phyloP scores from a whole-genome alignment of 2,888 invertebrate species.

The Sycophila texana region DNA sequence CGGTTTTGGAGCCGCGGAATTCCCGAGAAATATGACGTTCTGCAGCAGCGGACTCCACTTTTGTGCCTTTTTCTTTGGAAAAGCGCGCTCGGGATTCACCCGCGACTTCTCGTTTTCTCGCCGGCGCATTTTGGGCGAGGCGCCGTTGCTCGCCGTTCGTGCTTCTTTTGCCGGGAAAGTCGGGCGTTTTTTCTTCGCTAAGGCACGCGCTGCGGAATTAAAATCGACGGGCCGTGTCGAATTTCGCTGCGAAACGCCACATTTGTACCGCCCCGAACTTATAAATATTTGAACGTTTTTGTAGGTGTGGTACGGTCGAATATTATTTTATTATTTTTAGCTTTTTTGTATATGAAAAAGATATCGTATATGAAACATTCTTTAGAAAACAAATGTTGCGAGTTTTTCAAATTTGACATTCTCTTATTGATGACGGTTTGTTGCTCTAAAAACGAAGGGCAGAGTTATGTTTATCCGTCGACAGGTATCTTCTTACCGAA shows the following conservation, averaged over 20 bases:
- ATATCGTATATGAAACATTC: no score
- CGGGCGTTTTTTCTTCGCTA: no score
- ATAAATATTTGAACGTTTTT: neutral
- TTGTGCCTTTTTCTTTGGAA: neutral
- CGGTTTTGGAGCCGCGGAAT: neutral
- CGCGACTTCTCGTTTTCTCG: no score
- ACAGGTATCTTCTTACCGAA: no score
- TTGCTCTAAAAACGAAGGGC: no score
- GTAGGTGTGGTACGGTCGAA: neutral
- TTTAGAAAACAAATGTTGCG: no score
- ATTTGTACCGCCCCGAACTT: neutral
- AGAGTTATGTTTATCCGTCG: no score
- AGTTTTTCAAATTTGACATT: neutral
- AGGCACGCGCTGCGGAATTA: neutral
- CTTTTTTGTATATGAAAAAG: no score
- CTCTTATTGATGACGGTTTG: neutral
- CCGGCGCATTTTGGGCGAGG: no score
- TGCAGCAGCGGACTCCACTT: neutral
- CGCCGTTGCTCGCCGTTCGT: no score
- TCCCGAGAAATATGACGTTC: constrained; percentile 1
- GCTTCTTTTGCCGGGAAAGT: no score
- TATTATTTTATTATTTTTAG: neutral
- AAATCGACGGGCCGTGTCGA: neutral
- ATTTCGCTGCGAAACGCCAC: neutral
- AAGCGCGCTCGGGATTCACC: neutral